Percentiles rank a stretch among this genome's conserved stretches.
These are phyloP conservation scores for Bilobella aurantiaca DNA, from an alignment of 1,140 invertebrate species.

Conservation along the genomic window DNA sequence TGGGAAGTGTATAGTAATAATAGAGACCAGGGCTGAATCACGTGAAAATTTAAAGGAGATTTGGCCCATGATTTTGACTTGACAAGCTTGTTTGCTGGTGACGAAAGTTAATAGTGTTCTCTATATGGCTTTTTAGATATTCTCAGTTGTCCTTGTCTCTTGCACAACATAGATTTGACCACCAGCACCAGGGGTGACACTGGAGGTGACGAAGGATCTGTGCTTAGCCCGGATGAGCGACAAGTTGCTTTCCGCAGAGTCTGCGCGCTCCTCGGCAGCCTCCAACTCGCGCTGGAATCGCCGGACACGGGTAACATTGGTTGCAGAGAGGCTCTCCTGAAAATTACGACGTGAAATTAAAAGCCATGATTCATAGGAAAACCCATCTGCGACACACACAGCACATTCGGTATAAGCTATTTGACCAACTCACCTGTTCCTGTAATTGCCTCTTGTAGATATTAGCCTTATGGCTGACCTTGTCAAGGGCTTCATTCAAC, in stretches of 20 bases:
- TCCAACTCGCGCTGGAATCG: slow-evolving; percentile 94
- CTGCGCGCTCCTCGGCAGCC: slow-evolving; percentile 88
- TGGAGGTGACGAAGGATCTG: slow-evolving; percentile 85
- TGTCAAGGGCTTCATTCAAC: slow-evolving; percentile 80
- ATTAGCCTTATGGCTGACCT: slow-evolving; percentile 72
- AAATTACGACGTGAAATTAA: slow-evolving; percentile 25
- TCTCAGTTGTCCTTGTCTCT: slow-evolving; percentile 49
- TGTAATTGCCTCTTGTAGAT: slow-evolving; percentile 90
- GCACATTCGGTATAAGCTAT: not conserved
- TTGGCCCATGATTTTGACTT: too few species aligned
- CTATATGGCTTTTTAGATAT: too few species aligned
- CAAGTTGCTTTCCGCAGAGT: slow-evolving; percentile 84
- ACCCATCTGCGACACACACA: too few species aligned
- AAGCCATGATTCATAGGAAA: too few species aligned
- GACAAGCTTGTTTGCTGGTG: too few species aligned
- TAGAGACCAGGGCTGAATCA: too few species aligned
- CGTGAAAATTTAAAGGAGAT: too few species aligned
- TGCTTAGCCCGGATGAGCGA: slow-evolving; percentile 78
- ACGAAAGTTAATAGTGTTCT: too few species aligned
- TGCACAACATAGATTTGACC: slow-evolving; percentile 77
- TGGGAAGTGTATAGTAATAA: too few species aligned
- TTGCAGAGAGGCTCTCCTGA: slow-evolving; percentile 86
- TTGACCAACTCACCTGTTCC: slow-evolving; percentile 70
- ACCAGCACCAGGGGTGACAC: slow-evolving; percentile 57
- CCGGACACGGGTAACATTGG: slow-evolving; percentile 86